Evolutionary conservation across 1,140 invertebrate genomes (phyloP), one percentile per base, ranked within the genome.

Genomic region (Apis cerana): DNA sequence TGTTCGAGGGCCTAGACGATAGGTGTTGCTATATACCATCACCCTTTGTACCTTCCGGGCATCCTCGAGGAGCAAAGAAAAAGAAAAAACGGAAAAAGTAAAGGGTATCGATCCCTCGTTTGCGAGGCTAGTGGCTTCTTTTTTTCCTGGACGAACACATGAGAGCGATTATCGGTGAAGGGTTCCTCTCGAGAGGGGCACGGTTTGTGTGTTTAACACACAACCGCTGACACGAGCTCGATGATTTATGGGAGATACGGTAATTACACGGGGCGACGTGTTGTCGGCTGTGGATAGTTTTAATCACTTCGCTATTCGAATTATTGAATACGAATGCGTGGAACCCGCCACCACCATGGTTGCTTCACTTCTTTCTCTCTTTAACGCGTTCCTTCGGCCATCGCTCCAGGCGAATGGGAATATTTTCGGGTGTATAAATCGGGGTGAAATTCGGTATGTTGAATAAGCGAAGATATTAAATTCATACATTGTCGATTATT

Each of bases 141-240:
- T 7, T 43, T 43, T 21, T 59, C 76, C 17, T 59, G 64, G 13
- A 43, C 33, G 17, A 27, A 50, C n/a, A 50, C 33, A 23, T n/a
- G 59, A 67, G 61, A 81, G 13, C 52, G 80, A 81, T 81, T 76
- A 81, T 68, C 54, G 80, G 43, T 23, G 21, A 27, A 23, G 21
- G 17, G 17, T 1, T 2, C 21, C 21, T 2, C 54, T 52, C n/a
- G 11, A 23, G 21, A 15, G 23, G 23, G 72, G 65, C 50, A 56
- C 43, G 48, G 74, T 82, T 82, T 82, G 80, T 82, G 80, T 82
- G 80, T 82, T 82, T 82, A 76, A 61, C 75, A n/a, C n/a, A n/a
- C n/a, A n/a, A n/a, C n/a, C n/a, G 58, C 75, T 71, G 75, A 79
- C 81, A 52, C 67, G 65, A 71, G 75, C 19, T 10, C 23, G 68